Base-by-base conservation (phyloP, 2,888 invertebrate species). In the Eucera pruinosa region DNA sequence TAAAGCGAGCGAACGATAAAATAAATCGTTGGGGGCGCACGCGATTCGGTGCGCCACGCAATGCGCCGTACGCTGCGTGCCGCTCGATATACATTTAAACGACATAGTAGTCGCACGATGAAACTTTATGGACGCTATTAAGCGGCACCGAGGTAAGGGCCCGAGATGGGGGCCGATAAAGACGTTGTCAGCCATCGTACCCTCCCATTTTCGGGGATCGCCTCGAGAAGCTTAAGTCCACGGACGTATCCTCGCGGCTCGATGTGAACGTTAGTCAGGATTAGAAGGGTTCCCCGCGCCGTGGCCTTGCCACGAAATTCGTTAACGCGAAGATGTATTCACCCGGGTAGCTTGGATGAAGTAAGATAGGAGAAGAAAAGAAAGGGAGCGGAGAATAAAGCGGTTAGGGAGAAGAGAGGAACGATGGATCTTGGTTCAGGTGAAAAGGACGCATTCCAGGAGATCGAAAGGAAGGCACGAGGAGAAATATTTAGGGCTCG, bases 191-290 rank as follows among this genome's bases (percentile, higher is more conserved):
- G 70, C 41, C 39, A 45, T 60, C 70, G 13, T 50, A 60, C 30
- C 71, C 69, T 61, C 58, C 65, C 73, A 60, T 52, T 71, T 68
- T 57, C 57, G 67, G 69, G 66, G 75, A 55, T 72, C 48, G n/a
- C 36, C 6, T 20, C 1, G 7, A 45, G 33, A 52, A 74, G 45
- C 67, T 73, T 80, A 79, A 80, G 67, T 62, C 65, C 45, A 13
- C 43, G 45, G 67, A 50, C 62, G 64, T 36, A 39, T 64, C 64
- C 71, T 74, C 52, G 58, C 61, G 64, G 52, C 55, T 57, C 70
- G 71, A 65, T 68, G 74, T 48, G 80, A 41, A 80, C 87, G 86
- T 87, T 87, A 84, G 84, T 87, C 87, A 84, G 87, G 87, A 87
- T 87, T 87, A 87, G 86, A 80, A 81, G 78, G 84, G 81, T 74